Evolutionary conservation across 2,888 invertebrate genomes (phyloP), one percentile per base, ranked within the genome.

Genomic region (Crepidodera aurea): DNA sequence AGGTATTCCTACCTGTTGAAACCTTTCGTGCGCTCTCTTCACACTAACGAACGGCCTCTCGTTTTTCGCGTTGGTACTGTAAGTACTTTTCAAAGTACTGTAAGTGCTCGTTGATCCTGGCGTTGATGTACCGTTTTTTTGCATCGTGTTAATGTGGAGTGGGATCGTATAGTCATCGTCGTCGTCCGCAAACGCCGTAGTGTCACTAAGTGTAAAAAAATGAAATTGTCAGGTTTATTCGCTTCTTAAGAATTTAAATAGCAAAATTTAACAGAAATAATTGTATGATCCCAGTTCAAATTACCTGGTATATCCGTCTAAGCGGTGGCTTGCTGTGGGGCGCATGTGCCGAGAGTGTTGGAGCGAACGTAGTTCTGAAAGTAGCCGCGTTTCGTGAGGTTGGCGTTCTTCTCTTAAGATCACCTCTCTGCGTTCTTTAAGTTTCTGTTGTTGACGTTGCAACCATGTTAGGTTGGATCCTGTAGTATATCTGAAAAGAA

Each of bases 381-480:
- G 81, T 60, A 88, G 82, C 27, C 85, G 82, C 66, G 85, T 85
- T 81, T 92, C 92, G 77, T 89, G 87, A 66, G 89, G 88, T 71
- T 87, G 84, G 69, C 89, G 85, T 79, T 91, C 90, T 75, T 90
- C 89, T 65, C 89, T 84, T 79, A 89, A 85, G 76, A 90, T 85
- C 63, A 89, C 88, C 77, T 92, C 92, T 72, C 88, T 86, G 70
- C 90, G 85, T 72, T 92, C 92, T 50, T 91, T 86, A 44, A 93
- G 84, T 78, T 92, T 92, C 78, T 91, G 87, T 76, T 93, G 93
- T 77, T 93, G 93, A 68, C 90, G 85, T 79, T 92, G 92, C 65
- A 93, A 84, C 93, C 93, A 93, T 57, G 92, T 90, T 67, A 89
- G 82, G 18, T 80, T 78, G 25, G 80, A 78, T 13, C 68, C 66